Percentiles rank a stretch among this genome's conserved stretches.
Conservation (phyloP, 2,797 vertebrate genomes). For the Urophycis tenuis region DNA sequence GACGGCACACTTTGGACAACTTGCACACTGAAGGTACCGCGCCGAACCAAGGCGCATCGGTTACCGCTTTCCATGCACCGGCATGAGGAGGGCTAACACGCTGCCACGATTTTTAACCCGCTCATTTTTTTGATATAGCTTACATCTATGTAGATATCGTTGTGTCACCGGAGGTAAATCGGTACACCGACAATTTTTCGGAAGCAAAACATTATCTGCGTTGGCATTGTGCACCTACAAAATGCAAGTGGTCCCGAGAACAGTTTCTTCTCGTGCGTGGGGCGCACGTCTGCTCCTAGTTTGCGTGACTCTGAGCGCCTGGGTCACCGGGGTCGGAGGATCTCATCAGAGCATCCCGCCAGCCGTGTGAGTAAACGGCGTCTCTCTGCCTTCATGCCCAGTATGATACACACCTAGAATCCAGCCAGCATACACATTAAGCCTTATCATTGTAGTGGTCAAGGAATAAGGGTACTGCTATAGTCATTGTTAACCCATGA, state of each 20-base stretch:
- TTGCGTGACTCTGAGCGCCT: conserved; percentile 71
- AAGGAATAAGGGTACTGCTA: not conserved
- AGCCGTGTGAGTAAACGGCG: conserved; percentile 84
- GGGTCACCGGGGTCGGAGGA: conserved; percentile 72
- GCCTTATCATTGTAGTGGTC: not conserved
- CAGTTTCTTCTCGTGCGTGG: conserved; percentile 57
- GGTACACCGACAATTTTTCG: conserved; percentile 6
- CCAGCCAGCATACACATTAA: not conserved
- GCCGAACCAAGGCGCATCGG: conserved; percentile 33
- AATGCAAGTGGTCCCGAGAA: conserved; percentile 72
- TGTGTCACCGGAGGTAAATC: not conserved
- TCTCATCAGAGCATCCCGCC: conserved; percentile 92
- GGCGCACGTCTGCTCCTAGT: conserved; percentile 70
- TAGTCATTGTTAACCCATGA: not conserved
- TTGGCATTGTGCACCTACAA: conserved; percentile 47
- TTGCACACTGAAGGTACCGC: conserved; percentile 59
- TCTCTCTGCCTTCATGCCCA: conserved; percentile 14
- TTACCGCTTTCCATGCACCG: not conserved
- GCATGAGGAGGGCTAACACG: not conserved
- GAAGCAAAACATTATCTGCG: conserved; percentile 22
- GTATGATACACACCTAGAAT: not conserved
- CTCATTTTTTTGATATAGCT: not conserved
- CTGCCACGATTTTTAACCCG: not conserved
- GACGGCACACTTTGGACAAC: conserved; percentile 56
- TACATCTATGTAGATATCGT: not conserved